Evolutionary conservation across 2,113 vertebrate genomes (phyloP).

Genomic region (human (Homo sapiens)): GRCh38 chr21:39732501-39733000

Average conservation of each 20-base stretch:
- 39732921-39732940: no score
- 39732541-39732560: not conserved
- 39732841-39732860: no score
- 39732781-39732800: no score
- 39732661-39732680: not conserved
- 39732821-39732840: no score
- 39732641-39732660: not conserved
- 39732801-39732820: no score
- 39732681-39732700: not conserved
- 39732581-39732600: not conserved
- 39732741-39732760: not conserved
- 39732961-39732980: no score
- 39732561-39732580: rapidly evolving
- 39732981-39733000: no score
- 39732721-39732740: not conserved
- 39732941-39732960: no score
- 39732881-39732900: no score
- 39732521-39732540: not conserved
- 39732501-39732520: not conserved
- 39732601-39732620: not conserved
- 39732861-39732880: no score
- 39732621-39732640: not conserved
- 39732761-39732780: no score
- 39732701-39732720: not conserved
- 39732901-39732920: no score